Evolutionary conservation across 2,113 vertebrate species (phyloP).

Genomic region (Pygoscelis antarcticus): DNA sequence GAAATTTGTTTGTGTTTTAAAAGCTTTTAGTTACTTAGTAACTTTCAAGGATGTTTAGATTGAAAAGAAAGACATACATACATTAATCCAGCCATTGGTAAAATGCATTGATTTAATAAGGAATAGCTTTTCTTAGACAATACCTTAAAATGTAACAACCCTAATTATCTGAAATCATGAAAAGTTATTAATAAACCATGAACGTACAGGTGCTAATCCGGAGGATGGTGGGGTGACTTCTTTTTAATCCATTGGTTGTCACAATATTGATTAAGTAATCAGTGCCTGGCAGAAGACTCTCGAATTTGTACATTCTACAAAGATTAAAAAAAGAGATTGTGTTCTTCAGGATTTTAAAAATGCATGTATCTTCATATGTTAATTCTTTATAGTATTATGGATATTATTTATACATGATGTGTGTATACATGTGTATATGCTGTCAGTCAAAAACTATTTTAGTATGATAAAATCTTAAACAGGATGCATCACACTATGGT

Average conservation of each 20-base stretch:
- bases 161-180: not conserved
- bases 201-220: slow-evolving; percentile 78
- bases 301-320: slow-evolving; percentile 69
- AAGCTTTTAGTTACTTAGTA: not conserved
- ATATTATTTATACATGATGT: not conserved
- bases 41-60: not conserved
- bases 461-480: not conserved
- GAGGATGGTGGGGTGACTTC: slow-evolving; percentile 69
- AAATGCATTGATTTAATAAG: not conserved
- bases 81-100: not conserved
- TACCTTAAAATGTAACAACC: not conserved
- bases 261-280: slow-evolving; percentile 77
- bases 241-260: slow-evolving; percentile 75
- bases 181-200: slow-evolving; percentile 12
- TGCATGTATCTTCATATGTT: not conserved
- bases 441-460: not conserved
- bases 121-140: not conserved
- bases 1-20: not conserved
- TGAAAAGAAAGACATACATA: not conserved
- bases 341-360: not conserved
- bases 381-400: not conserved
- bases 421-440: not conserved
- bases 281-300: slow-evolving; percentile 75
- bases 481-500: not conserved
- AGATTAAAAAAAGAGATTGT: not conserved